Conservation (phyloP, 2,113 vertebrate species). For the Phaethornis superciliosus region DNA sequence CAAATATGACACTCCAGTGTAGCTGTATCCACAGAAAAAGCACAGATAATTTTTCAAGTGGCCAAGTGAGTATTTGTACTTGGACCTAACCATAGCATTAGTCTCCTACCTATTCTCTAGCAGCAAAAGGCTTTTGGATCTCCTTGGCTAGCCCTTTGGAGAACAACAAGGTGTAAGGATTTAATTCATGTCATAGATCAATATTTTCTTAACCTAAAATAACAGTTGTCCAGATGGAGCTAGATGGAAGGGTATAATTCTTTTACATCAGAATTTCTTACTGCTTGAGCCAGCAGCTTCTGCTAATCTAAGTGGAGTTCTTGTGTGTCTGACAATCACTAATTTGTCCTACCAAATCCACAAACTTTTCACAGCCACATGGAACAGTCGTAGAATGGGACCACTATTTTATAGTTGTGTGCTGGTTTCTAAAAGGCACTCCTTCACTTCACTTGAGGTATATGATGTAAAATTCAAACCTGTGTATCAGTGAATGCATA, state of each 20-base stretch:
- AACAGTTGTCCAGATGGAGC: not conserved
- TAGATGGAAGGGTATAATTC: not conserved
- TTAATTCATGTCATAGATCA: not conserved
- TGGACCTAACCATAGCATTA: not conserved
- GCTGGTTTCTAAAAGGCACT: not conserved
- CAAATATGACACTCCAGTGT: not conserved
- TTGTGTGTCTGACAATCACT: not conserved
- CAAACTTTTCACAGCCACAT: not conserved
- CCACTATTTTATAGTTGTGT: not conserved
- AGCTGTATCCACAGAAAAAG: not conserved
- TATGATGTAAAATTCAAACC: not conserved
- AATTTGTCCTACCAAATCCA: not conserved
- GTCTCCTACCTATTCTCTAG: not conserved
- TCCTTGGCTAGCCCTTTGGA: not conserved
- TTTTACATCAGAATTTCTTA: not conserved
- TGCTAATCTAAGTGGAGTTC: not conserved
- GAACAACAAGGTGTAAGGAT: not conserved
- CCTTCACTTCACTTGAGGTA: not conserved
- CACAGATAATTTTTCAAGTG: not conserved
- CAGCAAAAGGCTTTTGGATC: not conserved
- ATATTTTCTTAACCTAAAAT: conserved; percentile 5
- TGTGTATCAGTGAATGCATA: not conserved
- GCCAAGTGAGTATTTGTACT: not conserved
- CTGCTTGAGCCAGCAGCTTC: not conserved
- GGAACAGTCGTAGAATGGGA: not conserved